Evolutionary conservation across 2,797 vertebrate genomes (phyloP), one percentile per base, ranked within the genome.

Genomic region (Myotis myotis): DNA sequence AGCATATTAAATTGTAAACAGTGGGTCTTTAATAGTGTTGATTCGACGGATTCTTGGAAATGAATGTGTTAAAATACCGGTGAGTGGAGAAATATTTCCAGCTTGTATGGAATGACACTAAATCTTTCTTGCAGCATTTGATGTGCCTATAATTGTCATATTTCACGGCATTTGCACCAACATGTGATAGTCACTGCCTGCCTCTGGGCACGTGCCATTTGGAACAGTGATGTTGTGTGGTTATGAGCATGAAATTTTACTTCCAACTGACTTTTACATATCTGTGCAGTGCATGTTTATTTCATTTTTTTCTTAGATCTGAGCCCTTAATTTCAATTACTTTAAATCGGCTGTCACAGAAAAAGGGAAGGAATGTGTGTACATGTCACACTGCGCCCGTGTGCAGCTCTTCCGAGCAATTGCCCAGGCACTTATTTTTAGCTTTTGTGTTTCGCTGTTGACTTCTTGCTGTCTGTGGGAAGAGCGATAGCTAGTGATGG

Each of bases 121-220:
- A 95, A 95, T 96, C 96, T 96, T 94, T 95, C 92, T 95, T 93
- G 94, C 87, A 94, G 95, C 51, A 60, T 96, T 95, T 90, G 83
- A 98, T 98, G 97, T 97, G 97, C 97, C 98, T 98, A 53, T 91
- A 88, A 57, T 93, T 96, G 74, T 89, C 95, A 84, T 94, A 93
- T 91, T 97, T 68, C 96, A 41, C 81, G 92, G 85, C 86, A 90
- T 89, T 94, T 93, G 57, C 17, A 92, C 38, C 44, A 60, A 83
- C 4, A 25, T 66, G 3, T n/a, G 51, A 84, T 83, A 85, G 78
- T 89, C 87, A 90, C 72, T 36, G 23, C 71, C 83, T 95, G 79
- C 30, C 82, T 94, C 72, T 75, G 38, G 93, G 33, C 44, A 91
- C 2, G 0, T 75, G 38, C 72, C 38, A 1, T 89, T 74, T 19